Evolutionary conservation across 1,140 invertebrate species (phyloP).

Genomic region (Mycetomoellerius zeteki): DNA sequence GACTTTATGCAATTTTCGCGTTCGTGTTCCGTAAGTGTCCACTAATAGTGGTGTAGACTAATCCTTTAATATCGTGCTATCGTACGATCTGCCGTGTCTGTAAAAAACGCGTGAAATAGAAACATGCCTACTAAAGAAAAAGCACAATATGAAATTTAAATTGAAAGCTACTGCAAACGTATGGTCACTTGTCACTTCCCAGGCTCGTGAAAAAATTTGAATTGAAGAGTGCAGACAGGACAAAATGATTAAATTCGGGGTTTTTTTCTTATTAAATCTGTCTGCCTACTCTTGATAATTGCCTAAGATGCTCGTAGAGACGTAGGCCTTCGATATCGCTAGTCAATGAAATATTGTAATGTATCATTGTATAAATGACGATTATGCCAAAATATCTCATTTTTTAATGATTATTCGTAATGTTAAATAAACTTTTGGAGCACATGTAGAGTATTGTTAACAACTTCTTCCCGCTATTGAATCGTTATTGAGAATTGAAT

Average conservation of each 20-base stretch:
- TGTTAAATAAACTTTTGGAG: constrained; percentile 5
- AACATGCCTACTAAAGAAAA: constrained; percentile 46
- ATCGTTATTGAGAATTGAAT: constrained; percentile 26
- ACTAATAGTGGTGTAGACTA: constrained; percentile 62
- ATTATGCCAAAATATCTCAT: constrained; percentile 11
- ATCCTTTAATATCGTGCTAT: constrained; percentile 53
- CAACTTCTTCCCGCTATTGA: constrained; percentile 12
- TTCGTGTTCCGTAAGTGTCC: constrained; percentile 54
- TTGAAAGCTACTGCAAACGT: constrained; percentile 80
- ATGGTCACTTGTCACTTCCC: constrained; percentile 86
- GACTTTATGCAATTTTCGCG: constrained; percentile 35
- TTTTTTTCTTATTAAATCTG: constrained; percentile 24
- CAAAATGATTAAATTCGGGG: constrained; percentile 29
- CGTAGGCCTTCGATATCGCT: constrained; percentile 43
- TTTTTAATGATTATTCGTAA: not conserved
- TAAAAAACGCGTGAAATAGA: constrained; percentile 36
- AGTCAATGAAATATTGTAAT: constrained; percentile 33
- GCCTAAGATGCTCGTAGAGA: constrained; percentile 85
- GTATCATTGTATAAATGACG: constrained; percentile 24
- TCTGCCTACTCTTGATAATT: constrained; percentile 51
- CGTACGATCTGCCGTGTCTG: constrained; percentile 46
- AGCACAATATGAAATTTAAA: constrained; percentile 47
- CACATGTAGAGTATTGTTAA: not conserved
- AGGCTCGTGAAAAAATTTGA: constrained; percentile 70
- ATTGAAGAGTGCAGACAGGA: constrained; percentile 78